A percentile compares a stretch with the other conserved stretches of the same genome.
These are phyloP conservation scores for Pseudolaguvia tuberculata DNA, from an alignment of 2,113 vertebrate species.

Conservation along the genomic window DNA sequence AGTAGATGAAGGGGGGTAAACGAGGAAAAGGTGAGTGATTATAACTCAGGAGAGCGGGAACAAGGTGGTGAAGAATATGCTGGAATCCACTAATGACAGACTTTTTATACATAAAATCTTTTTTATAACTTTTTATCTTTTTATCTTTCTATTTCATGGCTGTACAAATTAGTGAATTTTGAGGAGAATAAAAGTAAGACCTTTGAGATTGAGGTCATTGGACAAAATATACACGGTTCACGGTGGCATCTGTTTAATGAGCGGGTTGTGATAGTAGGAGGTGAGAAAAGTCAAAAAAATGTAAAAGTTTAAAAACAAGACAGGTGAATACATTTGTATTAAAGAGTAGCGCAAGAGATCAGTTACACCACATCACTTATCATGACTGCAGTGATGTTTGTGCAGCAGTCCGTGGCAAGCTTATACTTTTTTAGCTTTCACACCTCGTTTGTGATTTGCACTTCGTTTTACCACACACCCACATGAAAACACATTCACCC, in stretches of 20 bases:
- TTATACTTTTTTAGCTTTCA: conserved; percentile 18
- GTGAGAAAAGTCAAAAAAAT: conserved; percentile 7
- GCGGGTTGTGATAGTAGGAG: conserved; percentile 12
- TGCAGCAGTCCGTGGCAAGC: conserved; percentile 22
- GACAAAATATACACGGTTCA: background rate
- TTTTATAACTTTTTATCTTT: background rate
- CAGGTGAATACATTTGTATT: conserved; percentile 34
- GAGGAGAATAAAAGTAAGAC: too few species aligned
- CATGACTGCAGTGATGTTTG: conserved; percentile 22
- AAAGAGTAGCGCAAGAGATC: conserved; percentile 17
- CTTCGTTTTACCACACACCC: conserved; percentile 27
- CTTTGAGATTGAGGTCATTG: conserved; percentile 2
- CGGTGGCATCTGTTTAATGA: conserved; percentile 19
- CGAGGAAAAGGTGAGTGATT: too few species aligned
- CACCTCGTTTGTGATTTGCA: conserved; percentile 21
- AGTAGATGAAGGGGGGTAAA: too few species aligned
- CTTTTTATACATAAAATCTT: background rate
- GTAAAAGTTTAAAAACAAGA: too few species aligned
- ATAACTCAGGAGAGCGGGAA: too few species aligned
- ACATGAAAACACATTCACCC: conserved; percentile 18
- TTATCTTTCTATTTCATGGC: background rate
- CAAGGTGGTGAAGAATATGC: too few species aligned
- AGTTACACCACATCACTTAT: conserved; percentile 21
- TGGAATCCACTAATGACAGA: background rate
- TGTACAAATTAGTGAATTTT: background rate